A percentile compares a stretch with the other conserved stretches of the same genome.
Conservation (phyloP, 2,888 invertebrate species). For the Synanthedon tipuliformis region DNA sequence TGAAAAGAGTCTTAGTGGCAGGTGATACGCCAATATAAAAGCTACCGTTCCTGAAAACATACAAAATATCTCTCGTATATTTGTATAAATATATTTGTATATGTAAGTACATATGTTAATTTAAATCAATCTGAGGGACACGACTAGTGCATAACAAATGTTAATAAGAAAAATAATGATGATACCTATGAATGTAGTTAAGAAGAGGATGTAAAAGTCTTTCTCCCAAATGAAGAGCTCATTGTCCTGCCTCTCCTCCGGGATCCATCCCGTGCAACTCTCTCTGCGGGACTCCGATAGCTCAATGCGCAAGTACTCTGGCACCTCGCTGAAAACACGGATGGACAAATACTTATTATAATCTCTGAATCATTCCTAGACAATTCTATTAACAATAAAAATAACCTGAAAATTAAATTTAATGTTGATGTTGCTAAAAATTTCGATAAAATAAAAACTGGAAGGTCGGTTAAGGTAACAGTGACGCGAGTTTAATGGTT, state of each 20-base stretch:
- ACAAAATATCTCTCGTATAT: too few species aligned
- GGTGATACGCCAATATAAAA: constrained; percentile 26
- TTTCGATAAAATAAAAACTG: not conserved
- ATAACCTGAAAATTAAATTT: too few species aligned
- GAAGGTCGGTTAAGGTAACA: too few species aligned
- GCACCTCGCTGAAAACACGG: constrained; percentile 17
- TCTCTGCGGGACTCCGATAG: constrained; percentile 23
- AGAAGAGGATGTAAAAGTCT: constrained; percentile 70
- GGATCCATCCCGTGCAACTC: constrained; percentile 34
- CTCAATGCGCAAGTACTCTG: constrained; percentile 16
- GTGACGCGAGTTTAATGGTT: too few species aligned
- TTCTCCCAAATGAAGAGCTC: constrained; percentile 68
- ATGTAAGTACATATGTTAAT: too few species aligned
- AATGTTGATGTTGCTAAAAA: not conserved
- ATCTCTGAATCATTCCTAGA: too few species aligned
- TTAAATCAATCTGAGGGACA: too few species aligned
- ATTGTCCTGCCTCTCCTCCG: constrained; percentile 27
- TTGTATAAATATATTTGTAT: too few species aligned
- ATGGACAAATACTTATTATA: not conserved
- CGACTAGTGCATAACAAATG: too few species aligned
- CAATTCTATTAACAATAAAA: too few species aligned
- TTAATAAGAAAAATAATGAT: constrained; percentile 2
- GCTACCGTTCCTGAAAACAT: constrained; percentile 38
- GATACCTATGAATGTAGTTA: constrained; percentile 51
- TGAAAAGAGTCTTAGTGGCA: not conserved